Base-by-base conservation (phyloP, 2,113 vertebrate genomes). In the Ornithorhynchus anatinus region DNA sequence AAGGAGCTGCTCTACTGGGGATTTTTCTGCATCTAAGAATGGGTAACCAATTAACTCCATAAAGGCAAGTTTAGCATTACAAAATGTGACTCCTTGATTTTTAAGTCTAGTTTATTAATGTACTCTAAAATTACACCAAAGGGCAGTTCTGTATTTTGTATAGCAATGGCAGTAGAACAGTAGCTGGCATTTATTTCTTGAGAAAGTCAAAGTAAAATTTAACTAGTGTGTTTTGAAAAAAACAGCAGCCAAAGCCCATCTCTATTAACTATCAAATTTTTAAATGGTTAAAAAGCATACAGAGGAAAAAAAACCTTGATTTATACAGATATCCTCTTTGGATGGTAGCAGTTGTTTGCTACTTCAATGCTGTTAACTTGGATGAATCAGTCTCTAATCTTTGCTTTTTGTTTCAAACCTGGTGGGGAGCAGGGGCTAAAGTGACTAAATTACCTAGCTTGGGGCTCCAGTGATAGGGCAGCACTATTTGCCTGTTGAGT, bases 1-100 rank as follows among this genome's bases (percentile, higher is more conserved):
- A 81, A 27, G 66, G 47, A 77, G 35, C 32, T 79, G 67, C 39
- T 75, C 22, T 37, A 43, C 23, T 62, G 33, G 65, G 51, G 64
- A 60, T 19, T 12, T 73, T 62, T 56, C 14, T 43, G 40, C 50
- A 20, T 59, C 43, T 66, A n/a, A 65, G 48, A 50, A 37, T 72
- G 39, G 36, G 16, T 39, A 66, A 72, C 11, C 44, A 54, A 40
- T 66, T 69, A 47, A 2, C 0, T 36, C 36, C 11, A 13, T 62
- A 58, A 60, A 43, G 35, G 19, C 8, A 38, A 51, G 31, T 6
- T 61, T 65, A 50, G 19, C 37, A 54, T 19, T 67, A 35, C 2
- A 59, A 2, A 25, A 63, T 53, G 43, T 17, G 3, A 23, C 51
- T 33, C 39, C 43, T 48, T 61, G 16, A 59, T 6, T 32, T 65